phyloP scores from a whole-genome alignment of 1,140 invertebrate species.

The Gonioctena quinquepunctata region DNA sequence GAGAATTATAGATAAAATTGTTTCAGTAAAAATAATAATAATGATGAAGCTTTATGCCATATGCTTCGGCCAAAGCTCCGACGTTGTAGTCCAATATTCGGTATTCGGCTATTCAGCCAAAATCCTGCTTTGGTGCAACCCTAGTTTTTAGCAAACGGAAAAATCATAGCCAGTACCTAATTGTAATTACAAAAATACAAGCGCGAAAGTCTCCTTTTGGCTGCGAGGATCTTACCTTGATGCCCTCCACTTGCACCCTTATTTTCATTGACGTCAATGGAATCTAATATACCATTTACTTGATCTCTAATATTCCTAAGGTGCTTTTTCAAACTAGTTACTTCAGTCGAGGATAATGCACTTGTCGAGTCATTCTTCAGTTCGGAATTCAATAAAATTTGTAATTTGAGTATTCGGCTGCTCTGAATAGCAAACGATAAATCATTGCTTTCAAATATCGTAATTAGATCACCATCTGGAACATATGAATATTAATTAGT shows the following conservation, averaged over 20 bases:
- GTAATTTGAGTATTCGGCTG: slow-evolving; percentile 70
- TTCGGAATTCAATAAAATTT: slow-evolving; percentile 61
- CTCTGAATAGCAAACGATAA: slow-evolving; percentile 75
- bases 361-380: slow-evolving; percentile 37
- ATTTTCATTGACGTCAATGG: slow-evolving; percentile 14
- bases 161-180: too few relatives aligned
- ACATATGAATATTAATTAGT: neutral
- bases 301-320: slow-evolving; percentile 64
- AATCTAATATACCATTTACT: slow-evolving; percentile 63
- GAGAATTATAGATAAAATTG: too few relatives aligned
- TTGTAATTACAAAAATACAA: too few relatives aligned
- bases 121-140: too few relatives aligned
- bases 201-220: too few relatives aligned
- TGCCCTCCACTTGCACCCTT: neutral
- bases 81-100: too few relatives aligned
- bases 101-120: too few relatives aligned
- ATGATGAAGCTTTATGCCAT: too few relatives aligned
- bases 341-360: slow-evolving; percentile 47
- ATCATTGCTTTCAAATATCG: slow-evolving; percentile 76
- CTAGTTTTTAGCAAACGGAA: too few relatives aligned
- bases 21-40: too few relatives aligned
- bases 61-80: too few relatives aligned
- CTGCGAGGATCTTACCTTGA: slow-evolving; percentile 1
- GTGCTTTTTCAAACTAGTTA: slow-evolving; percentile 61
- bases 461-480: slow-evolving; percentile 68